Percentiles rank a stretch among this genome's conserved stretches.
phyloP scores from a whole-genome alignment of 2,888 invertebrate species.

The Drosophila recens region DNA sequence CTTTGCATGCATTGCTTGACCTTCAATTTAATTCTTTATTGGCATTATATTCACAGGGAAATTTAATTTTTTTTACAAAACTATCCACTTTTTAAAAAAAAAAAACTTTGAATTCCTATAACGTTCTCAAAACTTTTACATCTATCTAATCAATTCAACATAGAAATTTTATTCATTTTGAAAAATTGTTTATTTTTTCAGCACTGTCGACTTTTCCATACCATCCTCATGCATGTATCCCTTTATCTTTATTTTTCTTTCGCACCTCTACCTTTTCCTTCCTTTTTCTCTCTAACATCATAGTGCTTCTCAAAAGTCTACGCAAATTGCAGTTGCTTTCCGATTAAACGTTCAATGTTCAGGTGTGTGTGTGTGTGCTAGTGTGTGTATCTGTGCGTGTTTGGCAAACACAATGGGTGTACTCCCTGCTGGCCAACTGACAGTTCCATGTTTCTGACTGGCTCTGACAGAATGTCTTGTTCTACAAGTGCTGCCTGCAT shows the following conservation, averaged over 20 bases:
- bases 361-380: neutral
- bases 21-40: too few species aligned
- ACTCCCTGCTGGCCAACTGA: slow-evolving; percentile 8
- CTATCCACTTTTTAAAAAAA: too few species aligned
- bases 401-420: slow-evolving; percentile 36
- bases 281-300: neutral
- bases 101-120: too few species aligned
- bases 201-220: too few species aligned
- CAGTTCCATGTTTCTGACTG: slow-evolving; percentile 7
- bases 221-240: neutral
- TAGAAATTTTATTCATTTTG: too few species aligned
- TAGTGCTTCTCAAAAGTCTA: neutral
- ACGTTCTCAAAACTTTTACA: too few species aligned
- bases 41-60: too few species aligned
- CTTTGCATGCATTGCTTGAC: too few species aligned
- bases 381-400: slow-evolving; percentile 3
- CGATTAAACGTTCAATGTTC: slow-evolving; percentile 5
- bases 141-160: too few species aligned
- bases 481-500: slow-evolving; percentile 18
- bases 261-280: neutral
- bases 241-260: neutral
- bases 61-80: too few species aligned
- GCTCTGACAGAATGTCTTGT: slow-evolving; percentile 35
- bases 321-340: slow-evolving; percentile 4
- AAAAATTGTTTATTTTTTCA: too few species aligned